Conservation (phyloP, 2,797 vertebrate species). For the Lutjanus campechanus region DNA sequence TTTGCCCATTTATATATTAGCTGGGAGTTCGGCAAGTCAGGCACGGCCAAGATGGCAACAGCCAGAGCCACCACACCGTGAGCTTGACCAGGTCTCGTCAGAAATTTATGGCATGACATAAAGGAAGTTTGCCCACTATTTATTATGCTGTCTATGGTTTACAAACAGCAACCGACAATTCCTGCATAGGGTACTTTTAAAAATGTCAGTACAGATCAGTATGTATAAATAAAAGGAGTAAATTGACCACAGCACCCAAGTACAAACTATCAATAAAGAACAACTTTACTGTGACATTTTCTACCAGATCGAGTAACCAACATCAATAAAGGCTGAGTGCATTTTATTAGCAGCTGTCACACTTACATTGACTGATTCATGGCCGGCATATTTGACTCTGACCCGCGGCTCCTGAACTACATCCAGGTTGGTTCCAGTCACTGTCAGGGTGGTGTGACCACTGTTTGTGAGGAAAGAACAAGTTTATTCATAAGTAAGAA, state of each 20-base stretch:
- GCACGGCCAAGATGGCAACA: too few species aligned
- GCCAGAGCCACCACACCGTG: too few species aligned
- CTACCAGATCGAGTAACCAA: conserved; percentile 21
- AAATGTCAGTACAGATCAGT: neutral
- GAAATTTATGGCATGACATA: too few species aligned
- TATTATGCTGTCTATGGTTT: too few species aligned
- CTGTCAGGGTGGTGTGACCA: conserved; percentile 92
- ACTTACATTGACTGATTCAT: conserved; percentile 96
- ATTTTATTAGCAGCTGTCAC: conserved; percentile 10
- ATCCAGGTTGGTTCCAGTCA: conserved; percentile 95
- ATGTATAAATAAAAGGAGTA: neutral
- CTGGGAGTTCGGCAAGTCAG: too few species aligned
- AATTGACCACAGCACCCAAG: neutral
- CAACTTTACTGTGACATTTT: conserved; percentile 20
- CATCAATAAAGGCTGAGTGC: neutral
- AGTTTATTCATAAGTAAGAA: neutral
- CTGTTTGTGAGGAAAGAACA: conserved; percentile 75
- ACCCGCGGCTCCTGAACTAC: conserved; percentile 95
- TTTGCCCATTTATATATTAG: too few species aligned
- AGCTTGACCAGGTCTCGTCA: too few species aligned
- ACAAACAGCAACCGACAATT: too few species aligned
- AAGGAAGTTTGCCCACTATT: too few species aligned
- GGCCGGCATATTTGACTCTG: conserved; percentile 92
- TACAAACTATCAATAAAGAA: conserved; percentile 17
- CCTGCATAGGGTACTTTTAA: too few species aligned